Evolutionary conservation across 1,140 invertebrate genomes (phyloP).

Genomic region (Babylonia areolata): DNA sequence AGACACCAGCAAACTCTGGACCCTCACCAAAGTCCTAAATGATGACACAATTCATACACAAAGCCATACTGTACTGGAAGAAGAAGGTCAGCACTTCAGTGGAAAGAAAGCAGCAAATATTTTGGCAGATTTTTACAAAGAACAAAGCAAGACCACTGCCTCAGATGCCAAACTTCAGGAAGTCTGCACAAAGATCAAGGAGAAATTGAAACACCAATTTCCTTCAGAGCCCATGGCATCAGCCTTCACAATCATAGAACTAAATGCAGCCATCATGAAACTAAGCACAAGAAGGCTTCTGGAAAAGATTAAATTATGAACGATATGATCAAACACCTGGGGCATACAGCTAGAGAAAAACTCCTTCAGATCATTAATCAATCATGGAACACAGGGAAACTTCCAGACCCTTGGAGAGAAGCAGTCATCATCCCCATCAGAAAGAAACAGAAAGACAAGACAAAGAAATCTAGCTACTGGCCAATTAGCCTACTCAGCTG

Average conservation of each 20-base stretch:
- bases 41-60: not conserved
- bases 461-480: constrained; percentile 16
- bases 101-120: not conserved
- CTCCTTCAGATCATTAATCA: not conserved
- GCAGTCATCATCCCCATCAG: not conserved
- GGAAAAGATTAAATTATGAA: not conserved
- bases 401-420: not conserved
- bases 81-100: not conserved
- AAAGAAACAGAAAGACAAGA: not conserved
- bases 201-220: not conserved
- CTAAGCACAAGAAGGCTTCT: not conserved
- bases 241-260: not conserved
- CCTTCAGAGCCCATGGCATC: not conserved
- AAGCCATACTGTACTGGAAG: not conserved
- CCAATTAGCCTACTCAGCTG: constrained; percentile 23
- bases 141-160: not conserved
- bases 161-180: not conserved
- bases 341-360: not conserved
- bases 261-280: not conserved
- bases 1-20: constrained; percentile 30
- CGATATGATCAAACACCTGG: not conserved
- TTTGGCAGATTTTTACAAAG: not conserved
- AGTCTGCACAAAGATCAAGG: not conserved
- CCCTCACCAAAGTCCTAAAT: not conserved
- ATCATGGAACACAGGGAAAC: not conserved